Percentiles rank a stretch among this genome's conserved stretches.
Evolutionary conservation across 2,113 vertebrate species (phyloP).

Genomic region (Sander lucioperca): DNA sequence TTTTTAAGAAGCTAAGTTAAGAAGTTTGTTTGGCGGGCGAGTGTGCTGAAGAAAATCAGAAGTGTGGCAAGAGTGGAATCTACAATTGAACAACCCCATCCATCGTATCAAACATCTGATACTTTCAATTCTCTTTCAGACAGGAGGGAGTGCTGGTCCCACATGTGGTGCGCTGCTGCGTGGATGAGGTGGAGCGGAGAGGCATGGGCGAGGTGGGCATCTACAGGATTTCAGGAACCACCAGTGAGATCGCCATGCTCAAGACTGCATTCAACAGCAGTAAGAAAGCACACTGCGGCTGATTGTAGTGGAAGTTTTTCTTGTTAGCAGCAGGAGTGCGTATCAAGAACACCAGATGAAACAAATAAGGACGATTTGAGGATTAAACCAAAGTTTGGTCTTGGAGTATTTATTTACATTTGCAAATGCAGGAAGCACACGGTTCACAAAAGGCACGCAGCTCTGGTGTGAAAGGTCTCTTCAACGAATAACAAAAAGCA

Average conservation of each 20-base stretch:
- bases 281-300: slow-evolving; percentile 58
- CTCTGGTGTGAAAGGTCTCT: too few species aligned
- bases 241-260: slow-evolving; percentile 73
- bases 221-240: slow-evolving; percentile 81
- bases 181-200: slow-evolving; percentile 83
- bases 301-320: too few species aligned
- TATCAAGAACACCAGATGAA: too few species aligned
- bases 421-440: too few species aligned
- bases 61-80: slow-evolving; percentile 26
- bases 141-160: slow-evolving; percentile 83
- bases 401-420: too few species aligned
- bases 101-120: slow-evolving; percentile 5
- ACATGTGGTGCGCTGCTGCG: slow-evolving; percentile 82
- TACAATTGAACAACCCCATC: neutral
- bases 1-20: slow-evolving; percentile 25
- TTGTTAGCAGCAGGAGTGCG: too few species aligned
- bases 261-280: slow-evolving; percentile 80
- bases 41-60: slow-evolving; percentile 16
- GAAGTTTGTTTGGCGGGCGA: slow-evolving; percentile 9
- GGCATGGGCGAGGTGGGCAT: slow-evolving; percentile 83
- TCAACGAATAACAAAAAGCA: too few species aligned
- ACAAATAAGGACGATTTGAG: too few species aligned
- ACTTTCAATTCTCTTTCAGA: slow-evolving; percentile 51
- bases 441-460: too few species aligned
- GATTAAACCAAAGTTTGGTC: too few species aligned